These are phyloP conservation scores for Symphodus melops DNA, from an alignment of 2,113 vertebrate genomes.

Conservation along the genomic window DNA sequence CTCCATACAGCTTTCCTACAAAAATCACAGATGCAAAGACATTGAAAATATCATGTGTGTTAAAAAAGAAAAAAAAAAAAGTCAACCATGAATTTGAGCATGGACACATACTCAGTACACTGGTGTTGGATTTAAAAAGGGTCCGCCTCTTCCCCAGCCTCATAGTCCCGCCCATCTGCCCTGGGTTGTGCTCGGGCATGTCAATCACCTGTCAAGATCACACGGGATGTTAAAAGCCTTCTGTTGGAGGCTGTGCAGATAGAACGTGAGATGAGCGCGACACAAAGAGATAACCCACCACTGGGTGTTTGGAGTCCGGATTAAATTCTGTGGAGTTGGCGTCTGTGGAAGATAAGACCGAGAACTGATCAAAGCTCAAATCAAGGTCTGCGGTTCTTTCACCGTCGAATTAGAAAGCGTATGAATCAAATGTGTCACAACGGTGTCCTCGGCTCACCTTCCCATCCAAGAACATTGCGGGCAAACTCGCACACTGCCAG, in stretches of 20 bases:
- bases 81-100: neutral
- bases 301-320: constrained; percentile 90
- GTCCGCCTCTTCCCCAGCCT: constrained; percentile 95
- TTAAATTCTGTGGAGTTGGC: constrained; percentile 98
- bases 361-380: constrained; percentile 30
- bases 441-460: constrained; percentile 82
- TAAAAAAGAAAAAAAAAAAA: constrained; percentile 1
- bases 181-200: constrained; percentile 98
- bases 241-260: constrained; percentile 6
- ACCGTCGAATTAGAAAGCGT: constrained; percentile 30
- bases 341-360: constrained; percentile 75
- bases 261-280: neutral
- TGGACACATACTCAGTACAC: constrained; percentile 88
- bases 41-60: neutral
- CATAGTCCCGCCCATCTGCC: constrained; percentile 98
- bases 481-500: constrained; percentile 95
- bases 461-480: constrained; percentile 90
- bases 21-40: constrained; percentile 15
- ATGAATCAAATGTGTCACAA: constrained; percentile 2
- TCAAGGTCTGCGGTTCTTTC: neutral
- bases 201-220: constrained; percentile 90
- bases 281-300: constrained; percentile 83
- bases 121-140: constrained; percentile 89
- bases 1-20: constrained; percentile 92
- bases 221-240: constrained; percentile 18